These are phyloP conservation scores for Ptychobarbus kaznakovi DNA, from an alignment of 2,797 vertebrate species.

Conservation along the genomic window DNA sequence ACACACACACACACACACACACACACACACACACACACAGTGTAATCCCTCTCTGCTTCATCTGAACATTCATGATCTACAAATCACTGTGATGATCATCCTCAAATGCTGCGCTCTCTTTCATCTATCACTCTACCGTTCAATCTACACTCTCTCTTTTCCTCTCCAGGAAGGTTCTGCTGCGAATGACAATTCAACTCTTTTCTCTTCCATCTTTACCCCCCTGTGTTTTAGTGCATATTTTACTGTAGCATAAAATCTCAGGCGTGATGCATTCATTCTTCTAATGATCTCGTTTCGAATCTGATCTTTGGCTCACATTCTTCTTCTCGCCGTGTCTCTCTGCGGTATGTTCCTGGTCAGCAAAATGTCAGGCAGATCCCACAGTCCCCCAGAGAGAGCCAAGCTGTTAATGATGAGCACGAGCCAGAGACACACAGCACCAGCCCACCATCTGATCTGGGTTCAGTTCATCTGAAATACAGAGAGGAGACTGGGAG, in stretches of 20 bases:
- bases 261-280: neutral
- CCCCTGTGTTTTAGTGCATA: neutral
- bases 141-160: neutral
- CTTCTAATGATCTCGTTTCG: neutral
- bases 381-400: constrained; percentile 50
- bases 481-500: constrained; percentile 10
- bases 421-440: constrained; percentile 51
- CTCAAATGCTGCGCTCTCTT: constrained; percentile 3
- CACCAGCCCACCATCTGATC: constrained; percentile 59
- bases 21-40: neutral
- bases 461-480: constrained; percentile 17
- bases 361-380: constrained; percentile 64
- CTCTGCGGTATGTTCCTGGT: constrained; percentile 59
- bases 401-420: constrained; percentile 60
- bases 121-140: constrained; percentile 21
- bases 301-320: neutral
- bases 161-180: neutral
- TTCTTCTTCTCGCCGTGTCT: neutral
- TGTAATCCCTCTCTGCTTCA: constrained; percentile 36
- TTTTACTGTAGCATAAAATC: neutral
- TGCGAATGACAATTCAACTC: neutral
- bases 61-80: constrained; percentile 27
- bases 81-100: constrained; percentile 31
- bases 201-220: constrained; percentile 6
- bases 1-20: neutral